Evolutionary conservation across 92 coral and sea anemone genomes (phyloP).

Genomic region (Nematostella vectensis): DNA sequence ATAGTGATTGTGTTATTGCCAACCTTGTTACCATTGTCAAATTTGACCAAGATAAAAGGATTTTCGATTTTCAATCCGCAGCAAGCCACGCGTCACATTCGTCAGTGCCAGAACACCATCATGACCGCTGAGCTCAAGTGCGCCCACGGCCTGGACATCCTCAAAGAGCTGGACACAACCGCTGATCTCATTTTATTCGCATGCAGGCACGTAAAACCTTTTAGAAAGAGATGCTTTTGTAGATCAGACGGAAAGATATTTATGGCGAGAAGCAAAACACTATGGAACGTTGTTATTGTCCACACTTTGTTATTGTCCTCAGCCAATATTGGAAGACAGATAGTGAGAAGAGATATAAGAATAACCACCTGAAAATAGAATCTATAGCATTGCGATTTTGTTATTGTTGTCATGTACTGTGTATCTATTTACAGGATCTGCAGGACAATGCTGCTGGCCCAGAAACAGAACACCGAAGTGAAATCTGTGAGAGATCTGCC

Average conservation of each 20-base stretch:
- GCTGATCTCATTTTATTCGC: slow-evolving; percentile 65
- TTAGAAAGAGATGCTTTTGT: too few species aligned
- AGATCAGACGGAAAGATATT: too few species aligned
- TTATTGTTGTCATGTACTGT: too few species aligned
- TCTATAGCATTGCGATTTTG: too few species aligned
- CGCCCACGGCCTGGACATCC: slow-evolving; percentile 50
- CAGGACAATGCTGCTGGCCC: slow-evolving; percentile 55
- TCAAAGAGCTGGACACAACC: slow-evolving; percentile 67
- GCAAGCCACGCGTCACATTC: slow-evolving; percentile 79
- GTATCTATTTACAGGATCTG: slow-evolving; percentile 63
- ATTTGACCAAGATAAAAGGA: too few species aligned
- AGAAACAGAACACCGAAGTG: slow-evolving; percentile 40
- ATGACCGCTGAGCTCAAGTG: slow-evolving; percentile 70
- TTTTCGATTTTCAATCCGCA: slow-evolving; percentile 25
- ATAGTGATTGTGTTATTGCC: too few species aligned
- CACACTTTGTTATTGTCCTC: not conserved
- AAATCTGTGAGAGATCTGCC: slow-evolving; percentile 53
- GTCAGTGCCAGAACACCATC: slow-evolving; percentile 74
- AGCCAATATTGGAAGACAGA: not conserved
- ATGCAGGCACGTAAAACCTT: slow-evolving; percentile 50
- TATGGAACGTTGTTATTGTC: too few species aligned
- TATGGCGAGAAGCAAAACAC: too few species aligned
- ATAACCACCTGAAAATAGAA: not conserved
- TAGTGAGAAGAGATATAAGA: not conserved
- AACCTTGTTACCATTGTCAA: too few species aligned